These are phyloP conservation scores for Drosophila mauritiana DNA, from an alignment of 1,140 invertebrate species.

Conservation along the genomic window DNA sequence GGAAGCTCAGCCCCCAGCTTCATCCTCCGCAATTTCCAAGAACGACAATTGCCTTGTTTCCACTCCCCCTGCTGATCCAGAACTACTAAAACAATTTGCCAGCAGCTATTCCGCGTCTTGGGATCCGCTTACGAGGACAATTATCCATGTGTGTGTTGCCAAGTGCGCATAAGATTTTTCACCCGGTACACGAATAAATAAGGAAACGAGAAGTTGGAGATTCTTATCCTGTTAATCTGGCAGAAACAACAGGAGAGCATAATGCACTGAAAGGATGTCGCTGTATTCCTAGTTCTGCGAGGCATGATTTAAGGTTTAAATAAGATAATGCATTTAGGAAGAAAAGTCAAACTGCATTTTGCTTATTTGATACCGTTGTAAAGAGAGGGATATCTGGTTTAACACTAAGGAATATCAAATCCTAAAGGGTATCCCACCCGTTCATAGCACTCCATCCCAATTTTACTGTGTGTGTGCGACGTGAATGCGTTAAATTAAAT, in stretches of 20 bases:
- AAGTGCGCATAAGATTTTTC: conserved; percentile 15
- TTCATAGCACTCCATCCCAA: not conserved
- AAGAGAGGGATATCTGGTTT: too few relatives aligned
- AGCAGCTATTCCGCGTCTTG: conserved; percentile 44
- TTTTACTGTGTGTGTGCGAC: conserved; percentile 6
- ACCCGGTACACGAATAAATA: not conserved
- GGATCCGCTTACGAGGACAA: conserved; percentile 38
- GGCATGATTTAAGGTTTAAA: too few relatives aligned
- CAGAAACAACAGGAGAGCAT: too few relatives aligned
- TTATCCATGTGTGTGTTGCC: conserved; percentile 40
- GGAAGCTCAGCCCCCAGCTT: conserved; percentile 8
- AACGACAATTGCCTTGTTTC: conserved; percentile 21
- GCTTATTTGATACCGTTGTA: too few relatives aligned
- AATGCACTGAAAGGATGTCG: too few relatives aligned
- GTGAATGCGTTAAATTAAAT: conserved; percentile 71
- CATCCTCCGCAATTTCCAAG: conserved; percentile 19
- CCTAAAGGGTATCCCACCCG: not conserved
- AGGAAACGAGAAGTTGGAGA: too few relatives aligned
- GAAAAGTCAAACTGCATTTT: too few relatives aligned
- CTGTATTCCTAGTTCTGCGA: too few relatives aligned
- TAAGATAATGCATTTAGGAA: too few relatives aligned
- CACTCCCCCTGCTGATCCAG: conserved; percentile 26
- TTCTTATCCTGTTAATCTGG: too few relatives aligned
- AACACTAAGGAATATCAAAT: not conserved
- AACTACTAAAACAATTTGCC: conserved; percentile 55